phyloP scores from a whole-genome alignment of 2,113 vertebrate species.

The Leucosticte australis region DNA sequence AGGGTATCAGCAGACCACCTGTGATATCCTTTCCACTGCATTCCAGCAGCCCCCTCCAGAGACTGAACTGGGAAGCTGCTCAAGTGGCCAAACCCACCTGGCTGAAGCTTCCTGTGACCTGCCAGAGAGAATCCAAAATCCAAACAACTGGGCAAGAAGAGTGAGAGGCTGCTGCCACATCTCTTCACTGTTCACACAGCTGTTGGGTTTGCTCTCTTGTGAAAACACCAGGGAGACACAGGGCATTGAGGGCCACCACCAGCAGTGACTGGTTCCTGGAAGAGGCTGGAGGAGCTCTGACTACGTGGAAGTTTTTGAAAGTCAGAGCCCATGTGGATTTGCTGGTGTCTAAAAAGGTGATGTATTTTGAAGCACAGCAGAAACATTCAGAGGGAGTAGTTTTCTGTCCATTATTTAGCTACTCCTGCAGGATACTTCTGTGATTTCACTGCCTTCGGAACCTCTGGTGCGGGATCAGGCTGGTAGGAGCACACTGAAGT shows the following conservation, averaged over 20 bases:
- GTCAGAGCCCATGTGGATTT: neutral
- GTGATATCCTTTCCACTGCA: neutral
- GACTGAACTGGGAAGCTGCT: neutral
- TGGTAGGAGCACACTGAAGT: neutral
- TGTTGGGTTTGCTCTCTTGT: neutral
- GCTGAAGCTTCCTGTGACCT: neutral
- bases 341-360: neutral
- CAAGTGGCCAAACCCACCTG: neutral
- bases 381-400: neutral
- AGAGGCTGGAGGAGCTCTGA: neutral
- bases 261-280: neutral
- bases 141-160: neutral
- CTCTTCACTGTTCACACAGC: neutral
- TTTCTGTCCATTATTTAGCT: neutral
- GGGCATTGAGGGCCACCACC: neutral
- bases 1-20: neutral
- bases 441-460: neutral
- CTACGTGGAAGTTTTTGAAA: fast-evolving
- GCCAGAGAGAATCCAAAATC: neutral
- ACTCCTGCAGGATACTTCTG: neutral
- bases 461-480: neutral
- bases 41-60: neutral
- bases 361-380: neutral
- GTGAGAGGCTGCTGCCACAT: fast-evolving
- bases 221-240: neutral